Base-by-base conservation (phyloP, 2,113 vertebrate species). In the Maylandia zebra region DNA sequence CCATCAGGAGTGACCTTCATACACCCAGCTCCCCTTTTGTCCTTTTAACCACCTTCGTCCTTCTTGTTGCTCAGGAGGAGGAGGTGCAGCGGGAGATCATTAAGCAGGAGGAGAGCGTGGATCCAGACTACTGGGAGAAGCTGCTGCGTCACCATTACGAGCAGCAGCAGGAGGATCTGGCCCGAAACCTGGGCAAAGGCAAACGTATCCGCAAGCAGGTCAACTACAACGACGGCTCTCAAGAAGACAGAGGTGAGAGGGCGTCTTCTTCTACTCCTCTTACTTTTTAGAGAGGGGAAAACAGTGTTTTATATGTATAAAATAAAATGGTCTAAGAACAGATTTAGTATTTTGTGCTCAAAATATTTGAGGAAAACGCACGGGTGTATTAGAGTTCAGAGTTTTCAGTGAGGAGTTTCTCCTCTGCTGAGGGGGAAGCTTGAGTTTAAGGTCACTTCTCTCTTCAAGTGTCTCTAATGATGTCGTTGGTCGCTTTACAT, bases 101-200 rank as follows among this genome's bases (percentile, higher is more conserved):
- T 93, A 99, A 99, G 93, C 98, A 99, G 95, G 98, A 99, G 89
- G 98, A 99, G 93, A 99, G 97, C 1, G 98, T 99, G 88, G 98
- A 99, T 91, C 98, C 98, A 2, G 98, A 99, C 94, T 99, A 99
- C 94, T 99, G 98, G 98, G 98, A 99, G 96, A 99, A 99, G 92
- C 96, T 99, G 88, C 97, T 99, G 86, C 96, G 98, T 76, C 98
- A 99, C 88, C 98, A 99, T 91, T 99, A 99, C 61, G 98, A 99
- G 95, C 98, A 99, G 94, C 98, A 99, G 83, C 98, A 99, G 95
- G 98, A 99, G 90, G 98, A 99, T 92, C 95, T 99, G 89, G 98
- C 98, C 56, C 97, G 98, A 38, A 99, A 99, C 91, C 96, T 99
- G 92, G 98, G 98, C 90, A 99, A 99, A 95, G 98, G 98, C 93